Evolutionary conservation across 2,113 vertebrate species (phyloP).

Genomic region (Platanista minor): DNA sequence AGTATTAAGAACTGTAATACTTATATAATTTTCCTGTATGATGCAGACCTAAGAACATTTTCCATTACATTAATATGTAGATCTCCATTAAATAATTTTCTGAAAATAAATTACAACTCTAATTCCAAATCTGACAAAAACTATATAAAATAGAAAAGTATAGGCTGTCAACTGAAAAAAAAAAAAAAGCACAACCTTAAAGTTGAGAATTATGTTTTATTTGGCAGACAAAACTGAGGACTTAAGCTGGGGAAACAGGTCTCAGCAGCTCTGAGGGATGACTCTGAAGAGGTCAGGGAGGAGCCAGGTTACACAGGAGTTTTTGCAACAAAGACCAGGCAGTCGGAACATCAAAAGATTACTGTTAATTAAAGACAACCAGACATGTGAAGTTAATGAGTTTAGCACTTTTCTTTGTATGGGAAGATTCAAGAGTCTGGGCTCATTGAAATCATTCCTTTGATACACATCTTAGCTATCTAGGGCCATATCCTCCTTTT

Average conservation of each 20-base stretch:
- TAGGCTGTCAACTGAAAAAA: background rate
- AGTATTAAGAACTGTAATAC: background rate
- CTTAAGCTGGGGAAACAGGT: background rate
- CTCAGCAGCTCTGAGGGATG: background rate
- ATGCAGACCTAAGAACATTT: background rate
- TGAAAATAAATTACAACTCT: background rate
- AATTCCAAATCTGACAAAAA: background rate
- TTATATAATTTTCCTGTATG: background rate
- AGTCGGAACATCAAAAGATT: background rate
- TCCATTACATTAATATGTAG: background rate
- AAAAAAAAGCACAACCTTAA: background rate
- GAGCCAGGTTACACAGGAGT: background rate
- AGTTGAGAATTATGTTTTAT: background rate
- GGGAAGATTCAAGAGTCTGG: background rate
- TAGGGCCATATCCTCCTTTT: background rate
- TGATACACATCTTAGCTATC: background rate
- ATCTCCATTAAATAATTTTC: background rate
- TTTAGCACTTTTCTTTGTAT: background rate
- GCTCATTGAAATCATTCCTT: background rate
- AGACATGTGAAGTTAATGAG: background rate
- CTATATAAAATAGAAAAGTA: background rate
- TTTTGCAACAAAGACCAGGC: background rate
- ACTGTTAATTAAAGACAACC: background rate
- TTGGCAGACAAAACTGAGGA: background rate
- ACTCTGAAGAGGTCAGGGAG: background rate